Conservation (phyloP, 92 coral and sea anemone genomes). For the Meandrina meandrites region DNA sequence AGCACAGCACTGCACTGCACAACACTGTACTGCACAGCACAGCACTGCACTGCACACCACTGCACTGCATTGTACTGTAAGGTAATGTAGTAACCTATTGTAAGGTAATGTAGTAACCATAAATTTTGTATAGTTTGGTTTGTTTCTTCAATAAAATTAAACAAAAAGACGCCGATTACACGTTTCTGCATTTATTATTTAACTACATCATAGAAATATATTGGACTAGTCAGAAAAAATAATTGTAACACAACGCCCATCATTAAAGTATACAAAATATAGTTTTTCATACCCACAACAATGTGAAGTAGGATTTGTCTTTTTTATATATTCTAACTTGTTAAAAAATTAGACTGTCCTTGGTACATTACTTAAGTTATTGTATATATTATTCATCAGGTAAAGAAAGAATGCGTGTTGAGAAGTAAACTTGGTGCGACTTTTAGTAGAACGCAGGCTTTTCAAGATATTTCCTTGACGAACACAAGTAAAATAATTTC, state of each 20-base stretch:
- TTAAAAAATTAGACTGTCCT: neutral
- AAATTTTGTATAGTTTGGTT: too few species aligned
- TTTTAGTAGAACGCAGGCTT: neutral
- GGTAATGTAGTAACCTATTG: too few species aligned
- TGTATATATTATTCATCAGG: neutral
- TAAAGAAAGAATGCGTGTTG: neutral
- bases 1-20: too few species aligned
- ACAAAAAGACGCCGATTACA: too few species aligned
- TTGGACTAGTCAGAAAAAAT: neutral
- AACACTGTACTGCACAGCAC: too few species aligned
- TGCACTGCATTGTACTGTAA: too few species aligned
- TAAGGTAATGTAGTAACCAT: too few species aligned
- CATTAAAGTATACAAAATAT: too few species aligned
- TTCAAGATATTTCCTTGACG: neutral
- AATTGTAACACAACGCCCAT: neutral
- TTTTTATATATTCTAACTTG: neutral
- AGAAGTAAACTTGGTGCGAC: neutral
- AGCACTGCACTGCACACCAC: too few species aligned
- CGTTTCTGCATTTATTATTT: too few species aligned
- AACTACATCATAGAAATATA: too few species aligned
- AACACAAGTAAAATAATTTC: neutral
- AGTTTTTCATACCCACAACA: neutral
- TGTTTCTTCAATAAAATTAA: too few species aligned
- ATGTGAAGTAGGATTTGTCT: neutral
- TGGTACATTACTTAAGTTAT: neutral